Evolutionary conservation across 2,888 invertebrate species (phyloP).

Genomic region (Synanthedon formicaeformis): DNA sequence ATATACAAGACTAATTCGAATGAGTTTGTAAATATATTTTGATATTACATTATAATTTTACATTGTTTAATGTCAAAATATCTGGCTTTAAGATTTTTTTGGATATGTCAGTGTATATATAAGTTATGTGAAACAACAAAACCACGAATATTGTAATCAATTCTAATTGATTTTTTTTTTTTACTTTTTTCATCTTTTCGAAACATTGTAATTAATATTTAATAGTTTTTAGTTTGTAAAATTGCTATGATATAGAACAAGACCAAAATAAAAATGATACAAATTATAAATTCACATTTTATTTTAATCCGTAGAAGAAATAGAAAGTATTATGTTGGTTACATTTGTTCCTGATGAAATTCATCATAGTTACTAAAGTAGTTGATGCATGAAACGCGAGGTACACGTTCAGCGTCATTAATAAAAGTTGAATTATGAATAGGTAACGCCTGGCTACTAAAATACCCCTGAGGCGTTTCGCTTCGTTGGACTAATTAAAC

Average conservation of each 20-base stretch:
- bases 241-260: not conserved
- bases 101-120: no score
- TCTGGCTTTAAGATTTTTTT: no score
- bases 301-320: not conserved
- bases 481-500: constrained; percentile 12
- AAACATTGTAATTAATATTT: not conserved
- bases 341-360: constrained; percentile 29
- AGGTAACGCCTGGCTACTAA: constrained; percentile 12
- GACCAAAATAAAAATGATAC: not conserved
- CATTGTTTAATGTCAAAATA: no score
- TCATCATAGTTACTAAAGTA: constrained; percentile 35
- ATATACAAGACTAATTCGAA: no score
- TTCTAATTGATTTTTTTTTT: no score
- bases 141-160: no score
- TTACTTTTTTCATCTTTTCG: not conserved
- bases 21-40: no score
- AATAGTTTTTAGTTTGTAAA: not conserved
- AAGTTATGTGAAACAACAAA: no score
- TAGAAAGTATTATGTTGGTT: not conserved
- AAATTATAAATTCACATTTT: not conserved
- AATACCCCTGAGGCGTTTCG: constrained; percentile 10
- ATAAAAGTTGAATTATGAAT: constrained; percentile 21
- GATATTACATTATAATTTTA: no score
- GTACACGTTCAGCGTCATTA: constrained; percentile 17
- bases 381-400: constrained; percentile 33